Conservation (phyloP, 2,888 invertebrate species). For the Ischnus inquisitorius region DNA sequence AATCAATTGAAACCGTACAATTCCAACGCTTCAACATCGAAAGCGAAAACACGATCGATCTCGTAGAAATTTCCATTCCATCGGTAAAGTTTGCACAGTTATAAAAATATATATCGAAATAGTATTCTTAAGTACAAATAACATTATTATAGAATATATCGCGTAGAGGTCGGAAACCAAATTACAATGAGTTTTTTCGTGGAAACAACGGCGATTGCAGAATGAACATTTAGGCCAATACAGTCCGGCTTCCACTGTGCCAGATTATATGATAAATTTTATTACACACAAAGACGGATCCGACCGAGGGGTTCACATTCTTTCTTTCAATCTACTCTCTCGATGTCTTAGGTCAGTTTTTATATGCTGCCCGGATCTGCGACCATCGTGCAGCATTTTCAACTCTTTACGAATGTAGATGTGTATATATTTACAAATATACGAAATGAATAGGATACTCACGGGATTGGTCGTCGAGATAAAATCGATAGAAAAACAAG, state of each 20-base stretch:
- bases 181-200: constrained; percentile 15
- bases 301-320: constrained; percentile 1
- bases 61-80: constrained; percentile 31
- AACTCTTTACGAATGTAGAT: constrained; percentile 44
- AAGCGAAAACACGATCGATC: constrained; percentile 3
- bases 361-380: constrained; percentile 17
- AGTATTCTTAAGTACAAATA: constrained; percentile 47
- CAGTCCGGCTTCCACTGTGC: neutral
- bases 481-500: constrained; percentile 25
- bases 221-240: constrained; percentile 10
- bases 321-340: constrained; percentile 21
- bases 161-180: neutral
- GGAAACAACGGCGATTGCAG: neutral
- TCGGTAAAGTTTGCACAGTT: neutral
- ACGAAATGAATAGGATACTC: constrained; percentile 32
- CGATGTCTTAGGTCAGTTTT: constrained; percentile 18
- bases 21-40: constrained; percentile 11
- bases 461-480: constrained; percentile 9
- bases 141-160: constrained; percentile 48
- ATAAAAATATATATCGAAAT: constrained; percentile 38
- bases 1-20: constrained; percentile 17
- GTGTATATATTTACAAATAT: constrained; percentile 63
- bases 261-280: constrained; percentile 32
- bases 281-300: constrained; percentile 9
- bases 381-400: constrained; percentile 10